phyloP scores from a whole-genome alignment of 2,888 invertebrate species.

The Mythimna impura region DNA sequence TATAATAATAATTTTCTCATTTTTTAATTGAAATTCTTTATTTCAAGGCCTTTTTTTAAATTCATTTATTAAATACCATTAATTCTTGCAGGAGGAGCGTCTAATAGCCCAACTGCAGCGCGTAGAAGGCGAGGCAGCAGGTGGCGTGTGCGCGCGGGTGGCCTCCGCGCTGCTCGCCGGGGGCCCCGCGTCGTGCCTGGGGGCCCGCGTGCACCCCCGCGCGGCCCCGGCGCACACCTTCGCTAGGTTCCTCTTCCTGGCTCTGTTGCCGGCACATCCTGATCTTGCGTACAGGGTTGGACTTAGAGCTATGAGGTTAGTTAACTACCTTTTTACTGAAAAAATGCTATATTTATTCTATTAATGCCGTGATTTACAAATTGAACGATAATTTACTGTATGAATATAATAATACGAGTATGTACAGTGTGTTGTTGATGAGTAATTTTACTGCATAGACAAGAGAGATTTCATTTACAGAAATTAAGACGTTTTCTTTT shows the following conservation, averaged over 20 bases:
- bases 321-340: background rate
- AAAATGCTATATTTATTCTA: too few species aligned
- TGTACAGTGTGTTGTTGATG: too few species aligned
- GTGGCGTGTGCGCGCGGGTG: slow-evolving; percentile 92
- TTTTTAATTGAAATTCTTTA: too few species aligned
- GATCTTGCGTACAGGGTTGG: slow-evolving; percentile 95
- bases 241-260: slow-evolving; percentile 94
- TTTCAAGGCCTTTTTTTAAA: too few species aligned
- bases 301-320: slow-evolving; percentile 92
- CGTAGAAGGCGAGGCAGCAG: slow-evolving; percentile 93
- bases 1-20: too few species aligned
- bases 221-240: slow-evolving; percentile 96
- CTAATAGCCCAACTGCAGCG: slow-evolving; percentile 94
- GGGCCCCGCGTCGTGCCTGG: slow-evolving; percentile 94
- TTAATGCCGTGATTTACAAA: too few species aligned
- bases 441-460: too few species aligned
- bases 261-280: slow-evolving; percentile 93
- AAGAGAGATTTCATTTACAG: too few species aligned
- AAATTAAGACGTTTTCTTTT: too few species aligned
- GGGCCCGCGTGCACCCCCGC: slow-evolving; percentile 93
- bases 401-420: too few species aligned
- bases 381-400: too few species aligned
- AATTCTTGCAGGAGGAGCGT: slow-evolving; percentile 91
- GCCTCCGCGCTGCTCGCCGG: slow-evolving; percentile 93
- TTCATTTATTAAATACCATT: too few species aligned